Base-by-base conservation (phyloP, 1,140 invertebrate genomes). In the Lepidurus arcticus region DNA sequence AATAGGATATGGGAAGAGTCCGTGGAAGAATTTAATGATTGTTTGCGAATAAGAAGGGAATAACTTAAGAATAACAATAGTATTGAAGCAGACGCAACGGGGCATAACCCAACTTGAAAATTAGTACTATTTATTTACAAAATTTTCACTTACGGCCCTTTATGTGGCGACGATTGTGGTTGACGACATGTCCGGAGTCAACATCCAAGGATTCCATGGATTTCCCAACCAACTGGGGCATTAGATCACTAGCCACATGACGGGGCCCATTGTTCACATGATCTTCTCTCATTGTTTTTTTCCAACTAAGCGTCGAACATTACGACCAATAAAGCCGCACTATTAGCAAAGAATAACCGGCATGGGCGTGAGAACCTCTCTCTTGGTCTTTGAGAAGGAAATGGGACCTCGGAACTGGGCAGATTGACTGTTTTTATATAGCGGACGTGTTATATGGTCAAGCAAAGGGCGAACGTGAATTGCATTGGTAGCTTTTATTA, bases 401-500 rank as follows among this genome's bases (percentile, higher is more conserved):
- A 65, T 65, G 53, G 53, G 53, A 11, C 53, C 21, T 65, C 16
- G 53, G 21, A 65, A 21, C 21, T 13, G 53, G 16, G 1, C 0
- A 7, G 0, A 65, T 21, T 9, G 4, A 65, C 53, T 16, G 53
- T 65, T 11, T 65, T 65, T 65, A 65, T 65, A 65, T 16, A 65
- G 53, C 53, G 53, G 53, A 65, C 1, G 13, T 65, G 53, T 21
- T 65, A 65, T 65, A 65, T 65, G 53, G 53, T 65, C 53, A 65
- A 65, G 13, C 9, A 65, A 16, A 65, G 53, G 53, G 13, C 53
- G 53, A 65, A 65, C 53, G 53, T 65, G 53, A 65, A 65, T n/a
- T 65, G 21, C 53, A 65, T 65, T 5, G 53, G 34, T 34, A 34
- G 34, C 34, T 21, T n/a, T 21, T 16, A 16, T 7, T 65, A 65